A percentile compares a stretch with the other conserved stretches of the same genome.
These are phyloP conservation scores for Ammodytes dubius DNA, from an alignment of 2,113 vertebrate species.

Conservation along the genomic window DNA sequence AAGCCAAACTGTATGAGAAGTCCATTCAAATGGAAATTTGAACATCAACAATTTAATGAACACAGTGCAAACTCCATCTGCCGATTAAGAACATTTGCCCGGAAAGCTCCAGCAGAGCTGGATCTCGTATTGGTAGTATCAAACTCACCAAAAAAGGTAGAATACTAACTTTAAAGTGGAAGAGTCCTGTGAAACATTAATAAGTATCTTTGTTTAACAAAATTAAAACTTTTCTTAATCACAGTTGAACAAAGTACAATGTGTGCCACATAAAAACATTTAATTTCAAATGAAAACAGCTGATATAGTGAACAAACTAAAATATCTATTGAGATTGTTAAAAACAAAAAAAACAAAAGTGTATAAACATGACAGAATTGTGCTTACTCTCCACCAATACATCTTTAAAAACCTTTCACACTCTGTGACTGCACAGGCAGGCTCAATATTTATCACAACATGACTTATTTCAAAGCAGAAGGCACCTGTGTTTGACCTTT, in stretches of 20 bases:
- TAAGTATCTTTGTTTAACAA: not conserved
- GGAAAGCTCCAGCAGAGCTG: not conserved
- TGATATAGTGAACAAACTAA: slow-evolving; percentile 42
- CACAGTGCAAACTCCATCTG: not conserved
- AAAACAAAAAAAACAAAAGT: slow-evolving; percentile 15
- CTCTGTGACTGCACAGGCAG: slow-evolving; percentile 9
- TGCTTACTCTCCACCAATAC: slow-evolving; percentile 58
- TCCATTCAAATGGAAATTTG: not conserved
- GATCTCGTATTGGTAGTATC: not conserved
- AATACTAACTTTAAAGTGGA: slow-evolving; percentile 28
- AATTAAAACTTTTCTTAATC: slow-evolving; percentile 8
- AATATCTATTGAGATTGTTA: slow-evolving; percentile 14
- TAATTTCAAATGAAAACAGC: slow-evolving; percentile 42
- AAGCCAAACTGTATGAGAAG: not conserved
- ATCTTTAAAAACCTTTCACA: not conserved
- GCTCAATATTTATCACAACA: not conserved
- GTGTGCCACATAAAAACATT: slow-evolving; percentile 56
- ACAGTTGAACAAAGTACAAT: slow-evolving; percentile 15
- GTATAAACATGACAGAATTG: slow-evolving; percentile 34
- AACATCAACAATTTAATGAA: not conserved
- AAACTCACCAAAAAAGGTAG: not conserved
- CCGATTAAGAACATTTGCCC: not conserved
- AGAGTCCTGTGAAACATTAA: not conserved
- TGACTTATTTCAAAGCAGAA: slow-evolving; percentile 58
- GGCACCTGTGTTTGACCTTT: slow-evolving; percentile 60